Evolutionary conservation across 2,888 invertebrate species (phyloP), one percentile per base, ranked within the genome.

Genomic region (Baccha elongata): DNA sequence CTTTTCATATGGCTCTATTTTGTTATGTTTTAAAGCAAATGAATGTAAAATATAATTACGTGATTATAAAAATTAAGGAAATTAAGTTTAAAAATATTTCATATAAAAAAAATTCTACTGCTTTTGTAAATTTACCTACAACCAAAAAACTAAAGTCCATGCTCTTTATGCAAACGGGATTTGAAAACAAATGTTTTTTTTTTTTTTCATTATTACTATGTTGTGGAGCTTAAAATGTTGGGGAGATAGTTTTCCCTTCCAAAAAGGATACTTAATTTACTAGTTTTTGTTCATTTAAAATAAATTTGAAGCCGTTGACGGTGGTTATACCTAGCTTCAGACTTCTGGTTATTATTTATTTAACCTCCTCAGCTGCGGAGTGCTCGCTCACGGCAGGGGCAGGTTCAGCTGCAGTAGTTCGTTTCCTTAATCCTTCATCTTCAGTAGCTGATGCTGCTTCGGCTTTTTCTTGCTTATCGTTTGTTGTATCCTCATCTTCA

Each of bases 401-500:
- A 8, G 60, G n/a, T 10, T 46, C 8, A 5, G 46, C 10, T 6
- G 23, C 26, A 21, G 55, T 35, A 42, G 81, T 84, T 46, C 87
- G 86, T 81, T 86, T 87, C 68, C 86, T 85, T 62, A 86, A 71
- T 40, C 85, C 86, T 17, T 86, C 87, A 17, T 85, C 75, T 19
- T 80, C 72, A 6, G 53, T 50, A 64, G 50, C 17, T 26, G 60
- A 44, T 32, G 42, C 6, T 60, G 26, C 29, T 35, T 83, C 84
- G 10, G 74, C 29, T 19, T 72, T 53, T 29, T 85, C 79, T 62
- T 84, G 75, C 19, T 85, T 86, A 62, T 86, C 85, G 48, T 85
- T 85, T 68, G 85, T 85, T 23, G 87, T 85, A 40, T 90, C 90
- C 35, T 90, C 90, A 68, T 98, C 97, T 87, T 97, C 97, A 87